Conservation (phyloP, 2,888 invertebrate species). For the Bibio marci region DNA sequence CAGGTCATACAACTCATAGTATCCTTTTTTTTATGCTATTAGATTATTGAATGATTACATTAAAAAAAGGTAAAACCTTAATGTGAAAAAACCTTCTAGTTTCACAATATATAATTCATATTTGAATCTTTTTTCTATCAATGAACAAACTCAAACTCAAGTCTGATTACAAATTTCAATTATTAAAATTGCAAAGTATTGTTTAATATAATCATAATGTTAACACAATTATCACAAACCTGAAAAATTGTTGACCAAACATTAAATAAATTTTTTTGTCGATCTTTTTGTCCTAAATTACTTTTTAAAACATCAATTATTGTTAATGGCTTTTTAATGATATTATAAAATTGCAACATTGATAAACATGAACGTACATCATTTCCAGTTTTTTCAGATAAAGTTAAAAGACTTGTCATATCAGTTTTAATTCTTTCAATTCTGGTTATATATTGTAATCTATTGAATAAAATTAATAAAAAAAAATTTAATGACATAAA, state of each 20-base stretch:
- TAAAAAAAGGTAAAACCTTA: no score
- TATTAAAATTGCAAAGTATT: no score
- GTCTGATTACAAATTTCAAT: no score
- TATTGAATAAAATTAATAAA: conserved; percentile 20
- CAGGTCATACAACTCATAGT: no score
- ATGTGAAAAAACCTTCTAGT: no score
- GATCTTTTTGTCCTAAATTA: conserved; percentile 73
- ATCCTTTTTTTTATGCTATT: no score
- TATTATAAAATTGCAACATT: conserved; percentile 57
- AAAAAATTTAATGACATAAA: neutral
- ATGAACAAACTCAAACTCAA: neutral
- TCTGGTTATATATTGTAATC: conserved; percentile 50
- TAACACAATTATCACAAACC: conserved; percentile 13
- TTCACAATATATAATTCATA: no score
- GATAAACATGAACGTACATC: conserved; percentile 88
- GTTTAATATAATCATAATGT: no score
- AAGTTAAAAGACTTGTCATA: conserved; percentile 48
- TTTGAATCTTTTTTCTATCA: no score
- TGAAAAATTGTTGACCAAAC: conserved; percentile 73
- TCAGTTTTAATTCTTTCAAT: conserved; percentile 52
- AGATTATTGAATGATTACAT: no score
- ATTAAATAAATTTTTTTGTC: conserved; percentile 66
- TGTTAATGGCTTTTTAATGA: conserved; percentile 23
- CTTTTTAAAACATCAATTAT: conserved; percentile 42
- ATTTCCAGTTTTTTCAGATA: conserved; percentile 71